Evolutionary conservation across 1,140 invertebrate species (phyloP).

Genomic region (Eueides isabella): DNA sequence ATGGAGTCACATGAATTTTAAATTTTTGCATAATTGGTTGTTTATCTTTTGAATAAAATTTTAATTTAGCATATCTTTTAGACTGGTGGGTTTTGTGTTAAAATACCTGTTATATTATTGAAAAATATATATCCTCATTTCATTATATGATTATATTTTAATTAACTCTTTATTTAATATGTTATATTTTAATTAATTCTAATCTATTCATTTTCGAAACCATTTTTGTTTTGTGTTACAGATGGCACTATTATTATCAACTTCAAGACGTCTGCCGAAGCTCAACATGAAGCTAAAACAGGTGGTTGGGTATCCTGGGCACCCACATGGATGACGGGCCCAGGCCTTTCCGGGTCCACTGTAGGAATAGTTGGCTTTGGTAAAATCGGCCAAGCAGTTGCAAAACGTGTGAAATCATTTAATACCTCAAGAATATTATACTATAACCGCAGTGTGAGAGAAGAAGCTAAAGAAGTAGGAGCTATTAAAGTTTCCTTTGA

Average conservation of each 20-base stretch:
- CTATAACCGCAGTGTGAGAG: constrained; percentile 85
- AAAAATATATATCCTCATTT: no score
- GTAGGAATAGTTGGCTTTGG: constrained; percentile 95
- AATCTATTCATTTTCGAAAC: no score
- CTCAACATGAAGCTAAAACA: constrained; percentile 87
- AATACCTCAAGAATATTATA: constrained; percentile 89
- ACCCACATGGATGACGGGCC: constrained; percentile 95
- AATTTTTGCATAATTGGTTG: no score
- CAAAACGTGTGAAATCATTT: constrained; percentile 88
- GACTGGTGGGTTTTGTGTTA: no score
- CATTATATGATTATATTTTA: no score
- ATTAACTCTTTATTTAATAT: no score
- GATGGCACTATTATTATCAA: constrained; percentile 88
- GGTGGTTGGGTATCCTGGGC: constrained; percentile 94
- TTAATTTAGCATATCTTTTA: no score
- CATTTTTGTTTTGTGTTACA: constrained; percentile 44
- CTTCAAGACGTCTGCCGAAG: constrained; percentile 93
- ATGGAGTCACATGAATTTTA: no score
- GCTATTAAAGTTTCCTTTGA: constrained; percentile 89
- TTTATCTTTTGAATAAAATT: no score
- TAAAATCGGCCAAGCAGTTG: constrained; percentile 90
- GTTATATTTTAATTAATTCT: no score
- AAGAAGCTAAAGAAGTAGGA: constrained; percentile 83
- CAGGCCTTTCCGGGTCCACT: constrained; percentile 88
- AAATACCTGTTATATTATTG: no score